Conservation (phyloP, 2,797 vertebrate species). For the Pyrrhura leucotis region DNA sequence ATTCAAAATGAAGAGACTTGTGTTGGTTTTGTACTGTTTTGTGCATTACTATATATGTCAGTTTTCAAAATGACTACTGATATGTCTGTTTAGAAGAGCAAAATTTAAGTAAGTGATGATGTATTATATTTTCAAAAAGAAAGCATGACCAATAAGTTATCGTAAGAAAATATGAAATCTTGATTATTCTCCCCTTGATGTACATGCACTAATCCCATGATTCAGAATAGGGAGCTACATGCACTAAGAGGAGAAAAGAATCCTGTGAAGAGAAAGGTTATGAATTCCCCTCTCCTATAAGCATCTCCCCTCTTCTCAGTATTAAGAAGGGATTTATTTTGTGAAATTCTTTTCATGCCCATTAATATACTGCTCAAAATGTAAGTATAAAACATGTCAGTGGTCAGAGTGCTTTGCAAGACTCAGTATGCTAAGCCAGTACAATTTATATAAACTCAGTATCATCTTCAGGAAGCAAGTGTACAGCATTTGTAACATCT, state of each 20-base stretch:
- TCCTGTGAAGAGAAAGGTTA: not conserved
- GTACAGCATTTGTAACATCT: slow-evolving; percentile 6
- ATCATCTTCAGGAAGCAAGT: slow-evolving; percentile 34
- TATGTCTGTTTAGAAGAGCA: slow-evolving; percentile 54
- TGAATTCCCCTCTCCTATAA: slow-evolving; percentile 40
- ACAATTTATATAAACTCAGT: slow-evolving; percentile 11
- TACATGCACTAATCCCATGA: slow-evolving; percentile 67
- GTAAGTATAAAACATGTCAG: slow-evolving; percentile 7
- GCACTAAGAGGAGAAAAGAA: slow-evolving; percentile 58
- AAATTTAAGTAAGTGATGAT: slow-evolving; percentile 23
- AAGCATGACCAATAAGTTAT: not conserved
- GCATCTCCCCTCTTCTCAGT: slow-evolving; percentile 4
- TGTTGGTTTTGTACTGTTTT: not conserved
- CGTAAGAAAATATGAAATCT: slow-evolving; percentile 20
- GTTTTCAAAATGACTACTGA: slow-evolving; percentile 18
- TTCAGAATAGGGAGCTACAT: slow-evolving; percentile 19
- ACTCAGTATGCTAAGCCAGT: slow-evolving; percentile 27
- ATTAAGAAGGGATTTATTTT: slow-evolving; percentile 38
- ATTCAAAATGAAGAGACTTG: not conserved
- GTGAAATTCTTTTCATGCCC: slow-evolving; percentile 31
- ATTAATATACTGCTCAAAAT: slow-evolving; percentile 23
- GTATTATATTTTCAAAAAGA: slow-evolving; percentile 7
- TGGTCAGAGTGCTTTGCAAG: slow-evolving; percentile 54
- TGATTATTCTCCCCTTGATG: slow-evolving; percentile 58
- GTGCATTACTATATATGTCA: slow-evolving; percentile 12